Base-by-base conservation (phyloP, 2,113 vertebrate species). In the Furnarius figulus region DNA sequence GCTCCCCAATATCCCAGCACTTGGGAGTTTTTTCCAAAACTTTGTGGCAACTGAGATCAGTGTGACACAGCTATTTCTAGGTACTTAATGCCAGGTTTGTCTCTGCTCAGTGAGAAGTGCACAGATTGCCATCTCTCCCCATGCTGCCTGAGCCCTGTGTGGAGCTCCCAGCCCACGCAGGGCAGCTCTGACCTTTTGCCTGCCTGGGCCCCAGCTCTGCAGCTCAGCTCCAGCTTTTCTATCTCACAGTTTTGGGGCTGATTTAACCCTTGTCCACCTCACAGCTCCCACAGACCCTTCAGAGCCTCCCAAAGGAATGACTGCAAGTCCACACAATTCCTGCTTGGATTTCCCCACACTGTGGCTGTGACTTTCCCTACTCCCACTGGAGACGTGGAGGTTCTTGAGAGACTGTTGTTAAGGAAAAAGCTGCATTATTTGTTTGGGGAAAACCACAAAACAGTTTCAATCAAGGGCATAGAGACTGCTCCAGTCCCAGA, bases 111-210 rank as follows among this genome's bases (percentile, higher is more conserved):
- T 2, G 8, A 87, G 58, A 23, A 33, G 1, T 12, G 58, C 35
- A 37, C 58, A 59, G n/a, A 53, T 55, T 50, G 31, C 37, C 37
- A 53, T 24, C 72, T 59, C 79, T 30, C 77, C 49, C 62, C 66
- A 31, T 0, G 1, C 72, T 49, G 24, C 50, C 68, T 9, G 9
- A 33, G 50, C 71, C 33, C 61, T n/a, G 42, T 58, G 9, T 40
- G 2, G 55, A 85, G 84, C 91, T 93, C 91, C 77, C 50, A 72
- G 75, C 92, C 90, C 87, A 83, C 67, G 21, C 84, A 87, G 85
- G 16, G 67, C 84, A 53, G 86, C 68, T 77, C 83, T 94, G 95
- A 92, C 88, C 90, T 86, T 92, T 75, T 82, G 80, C 94, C 95
- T 78, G 85, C 85, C 93, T 91, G 7, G 7, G 73, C 89, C 75